Conservation (phyloP, 2,113 vertebrate genomes). For the Hippolais icterina region DNA sequence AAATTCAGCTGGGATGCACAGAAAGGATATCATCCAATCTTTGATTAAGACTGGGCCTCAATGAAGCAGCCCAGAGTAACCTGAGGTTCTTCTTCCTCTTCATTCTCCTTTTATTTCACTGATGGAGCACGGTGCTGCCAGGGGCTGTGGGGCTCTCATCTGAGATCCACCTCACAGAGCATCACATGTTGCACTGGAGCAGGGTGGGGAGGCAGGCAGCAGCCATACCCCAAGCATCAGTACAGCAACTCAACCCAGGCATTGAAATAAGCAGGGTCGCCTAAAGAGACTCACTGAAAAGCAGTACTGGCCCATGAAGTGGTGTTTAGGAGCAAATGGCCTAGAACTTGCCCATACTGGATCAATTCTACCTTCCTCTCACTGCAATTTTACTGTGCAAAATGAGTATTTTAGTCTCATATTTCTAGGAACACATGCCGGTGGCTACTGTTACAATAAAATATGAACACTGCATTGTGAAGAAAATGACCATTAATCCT, state of each 20-base stretch:
- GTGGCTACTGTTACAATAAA: constrained; percentile 59
- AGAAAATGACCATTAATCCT: constrained; percentile 57
- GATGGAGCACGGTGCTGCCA: background rate
- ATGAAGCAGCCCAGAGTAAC: background rate
- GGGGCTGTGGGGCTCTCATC: rapidly evolving
- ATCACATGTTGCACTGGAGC: background rate
- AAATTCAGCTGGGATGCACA: background rate
- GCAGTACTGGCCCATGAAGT: background rate
- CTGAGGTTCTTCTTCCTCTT: background rate
- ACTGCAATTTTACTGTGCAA: background rate
- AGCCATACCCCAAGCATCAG: background rate
- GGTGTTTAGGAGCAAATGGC: constrained; percentile 1
- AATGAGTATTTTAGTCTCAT: constrained; percentile 38
- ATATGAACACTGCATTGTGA: constrained; percentile 47
- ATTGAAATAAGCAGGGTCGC: constrained; percentile 9
- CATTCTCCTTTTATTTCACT: background rate
- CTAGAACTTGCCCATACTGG: background rate
- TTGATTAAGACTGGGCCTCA: background rate
- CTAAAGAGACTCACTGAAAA: background rate
- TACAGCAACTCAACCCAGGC: background rate
- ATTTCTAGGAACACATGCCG: constrained; percentile 53
- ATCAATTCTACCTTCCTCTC: background rate
- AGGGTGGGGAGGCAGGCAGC: background rate
- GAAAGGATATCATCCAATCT: background rate
- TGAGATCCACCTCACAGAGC: background rate